These are phyloP conservation scores for Amphipoea lucens DNA, from an alignment of 2,888 invertebrate species.

Conservation along the genomic window DNA sequence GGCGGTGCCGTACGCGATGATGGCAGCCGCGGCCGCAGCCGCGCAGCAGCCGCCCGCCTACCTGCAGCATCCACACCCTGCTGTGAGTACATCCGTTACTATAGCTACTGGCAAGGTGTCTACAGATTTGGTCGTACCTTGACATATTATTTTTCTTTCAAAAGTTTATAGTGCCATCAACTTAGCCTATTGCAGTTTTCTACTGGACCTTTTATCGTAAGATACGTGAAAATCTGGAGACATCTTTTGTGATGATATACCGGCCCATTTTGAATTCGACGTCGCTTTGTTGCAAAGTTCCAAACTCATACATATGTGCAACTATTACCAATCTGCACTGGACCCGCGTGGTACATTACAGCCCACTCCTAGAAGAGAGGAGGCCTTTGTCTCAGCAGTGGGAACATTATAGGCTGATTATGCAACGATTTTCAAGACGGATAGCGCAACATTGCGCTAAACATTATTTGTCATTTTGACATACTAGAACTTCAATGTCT, in stretches of 20 bases:
- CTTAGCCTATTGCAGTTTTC: no score
- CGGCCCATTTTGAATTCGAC: not conserved
- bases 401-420: not conserved
- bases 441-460: no score
- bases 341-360: not conserved
- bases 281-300: not conserved
- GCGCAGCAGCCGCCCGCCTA: slow-evolving; percentile 86
- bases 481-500: not conserved
- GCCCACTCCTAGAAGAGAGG: not conserved
- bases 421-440: not conserved
- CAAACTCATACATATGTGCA: not conserved
- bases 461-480: not conserved
- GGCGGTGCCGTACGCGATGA: slow-evolving; percentile 85
- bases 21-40: slow-evolving; percentile 83
- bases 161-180: not conserved
- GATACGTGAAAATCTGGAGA: slow-evolving; percentile 7
- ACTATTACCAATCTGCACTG: not conserved
- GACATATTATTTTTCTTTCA: not conserved
- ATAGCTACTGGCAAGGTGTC: not conserved
- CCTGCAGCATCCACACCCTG: slow-evolving; percentile 84
- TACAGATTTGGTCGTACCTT: not conserved
- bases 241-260: not conserved
- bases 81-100: slow-evolving; percentile 38
- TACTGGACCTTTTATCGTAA: not conserved
- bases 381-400: not conserved